These are phyloP conservation scores for Cyprinodon variegatus DNA, from an alignment of 2,113 vertebrate genomes.

Conservation along the genomic window DNA sequence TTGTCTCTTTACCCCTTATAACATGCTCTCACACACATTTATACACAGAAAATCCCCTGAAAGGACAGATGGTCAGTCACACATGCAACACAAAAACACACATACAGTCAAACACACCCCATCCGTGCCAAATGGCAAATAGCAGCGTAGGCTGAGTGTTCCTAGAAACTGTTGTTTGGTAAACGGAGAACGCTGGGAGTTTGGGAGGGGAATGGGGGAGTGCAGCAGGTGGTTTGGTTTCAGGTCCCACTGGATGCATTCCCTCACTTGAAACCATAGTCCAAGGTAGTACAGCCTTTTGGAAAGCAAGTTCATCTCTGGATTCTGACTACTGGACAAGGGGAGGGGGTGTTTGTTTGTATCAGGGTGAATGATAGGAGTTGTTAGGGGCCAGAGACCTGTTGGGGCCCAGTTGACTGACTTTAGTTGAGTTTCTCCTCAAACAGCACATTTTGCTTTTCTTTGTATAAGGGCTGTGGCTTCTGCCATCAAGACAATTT, in stretches of 20 bases:
- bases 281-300: conserved; percentile 69
- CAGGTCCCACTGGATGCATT: conserved; percentile 71
- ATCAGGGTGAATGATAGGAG: conserved; percentile 17
- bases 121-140: conserved; percentile 69
- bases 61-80: conserved; percentile 57
- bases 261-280: conserved; percentile 58
- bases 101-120: conserved; percentile 45
- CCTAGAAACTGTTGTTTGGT: conserved; percentile 77
- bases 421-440: conserved; percentile 11
- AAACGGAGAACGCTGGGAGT: conserved; percentile 79
- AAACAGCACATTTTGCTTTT: conserved; percentile 24
- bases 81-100: conserved; percentile 57
- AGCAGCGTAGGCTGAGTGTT: conserved; percentile 64
- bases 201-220: conserved; percentile 60
- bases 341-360: neutral
- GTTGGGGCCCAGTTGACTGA: conserved; percentile 7
- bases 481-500: conserved; percentile 37
- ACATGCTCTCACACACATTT: conserved; percentile 58
- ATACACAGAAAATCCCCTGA: conserved; percentile 34
- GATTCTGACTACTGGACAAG: conserved; percentile 44
- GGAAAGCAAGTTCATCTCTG: conserved; percentile 77
- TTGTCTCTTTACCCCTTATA: conserved; percentile 65
- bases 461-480: conserved; percentile 21
- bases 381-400: conserved; percentile 29
- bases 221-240: conserved; percentile 78